A percentile compares a stretch with the other conserved stretches of the same genome.
Evolutionary conservation across 2,888 invertebrate genomes (phyloP).

Genomic region (Drosophila paracracens): DNA sequence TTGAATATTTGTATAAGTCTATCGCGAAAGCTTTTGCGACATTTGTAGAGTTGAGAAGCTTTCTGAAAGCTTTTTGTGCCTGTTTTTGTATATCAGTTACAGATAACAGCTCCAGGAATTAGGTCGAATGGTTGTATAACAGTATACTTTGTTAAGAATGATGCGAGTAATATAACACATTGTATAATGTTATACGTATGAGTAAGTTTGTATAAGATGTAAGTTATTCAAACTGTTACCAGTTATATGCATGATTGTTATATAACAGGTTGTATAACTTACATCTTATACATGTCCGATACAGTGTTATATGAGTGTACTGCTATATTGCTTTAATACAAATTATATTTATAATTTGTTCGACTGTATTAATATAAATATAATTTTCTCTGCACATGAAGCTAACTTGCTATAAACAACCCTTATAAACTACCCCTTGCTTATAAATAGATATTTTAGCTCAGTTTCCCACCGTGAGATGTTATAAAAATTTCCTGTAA

Average conservation of each 20-base stretch:
- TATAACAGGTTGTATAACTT: neutral
- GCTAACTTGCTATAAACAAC: neutral
- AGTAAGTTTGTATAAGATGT: neutral
- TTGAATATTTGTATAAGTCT: neutral
- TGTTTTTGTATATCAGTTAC: neutral
- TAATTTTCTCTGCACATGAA: neutral
- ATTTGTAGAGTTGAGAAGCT: conserved; percentile 1
- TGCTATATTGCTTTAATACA: neutral
- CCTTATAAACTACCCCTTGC: conserved; percentile 2
- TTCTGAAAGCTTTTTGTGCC: conserved; percentile 24
- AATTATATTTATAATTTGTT: neutral
- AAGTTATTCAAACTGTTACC: neutral
- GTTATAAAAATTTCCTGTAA: neutral
- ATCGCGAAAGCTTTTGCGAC: neutral
- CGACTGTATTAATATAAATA: neutral
- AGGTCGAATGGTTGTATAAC: neutral
- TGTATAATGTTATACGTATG: neutral
- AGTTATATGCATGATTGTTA: neutral
- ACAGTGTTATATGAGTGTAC: neutral
- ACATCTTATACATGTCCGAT: neutral
- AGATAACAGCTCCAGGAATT: neutral
- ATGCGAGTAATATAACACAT: neutral
- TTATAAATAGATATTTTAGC: neutral
- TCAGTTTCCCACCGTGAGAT: conserved; percentile 3
- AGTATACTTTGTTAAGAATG: neutral